A percentile compares a stretch with the other conserved stretches of the same genome.
These are phyloP conservation scores for Panagrolaimus sp. DNA, from an alignment of 1,140 invertebrate species.

Conservation along the genomic window DNA sequence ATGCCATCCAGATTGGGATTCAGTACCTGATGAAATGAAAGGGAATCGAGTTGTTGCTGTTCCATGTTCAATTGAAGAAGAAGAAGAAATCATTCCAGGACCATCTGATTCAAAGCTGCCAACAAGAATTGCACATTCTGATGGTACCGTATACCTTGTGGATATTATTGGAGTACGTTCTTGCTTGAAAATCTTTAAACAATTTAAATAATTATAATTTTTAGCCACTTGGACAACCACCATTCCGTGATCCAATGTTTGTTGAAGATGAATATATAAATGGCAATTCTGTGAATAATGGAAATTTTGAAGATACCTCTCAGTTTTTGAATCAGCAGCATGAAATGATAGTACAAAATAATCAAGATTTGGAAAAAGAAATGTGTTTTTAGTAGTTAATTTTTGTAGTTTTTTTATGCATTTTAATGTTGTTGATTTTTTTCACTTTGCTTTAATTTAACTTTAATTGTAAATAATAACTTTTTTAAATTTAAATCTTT, in stretches of 20 bases:
- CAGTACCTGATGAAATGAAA: not conserved
- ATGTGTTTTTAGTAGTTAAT: no score
- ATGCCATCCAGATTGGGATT: not conserved
- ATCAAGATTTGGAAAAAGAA: no score
- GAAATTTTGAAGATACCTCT: not conserved
- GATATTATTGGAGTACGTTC: not conserved
- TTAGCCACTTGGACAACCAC: not conserved
- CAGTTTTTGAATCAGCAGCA: not conserved
- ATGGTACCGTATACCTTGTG: not conserved
- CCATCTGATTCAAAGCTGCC: not conserved
- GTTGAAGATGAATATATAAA: not conserved
- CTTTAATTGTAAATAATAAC: no score
- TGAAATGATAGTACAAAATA: not conserved
- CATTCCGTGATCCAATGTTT: not conserved
- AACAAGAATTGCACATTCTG: not conserved
- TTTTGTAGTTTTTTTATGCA: no score
- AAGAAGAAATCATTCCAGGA: not conserved
- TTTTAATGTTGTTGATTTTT: no score
- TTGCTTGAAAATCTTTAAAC: not conserved
- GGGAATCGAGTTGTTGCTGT: not conserved
- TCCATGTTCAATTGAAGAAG: not conserved
- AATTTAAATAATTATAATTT: not conserved
- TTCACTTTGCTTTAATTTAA: no score
- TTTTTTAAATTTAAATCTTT: no score
- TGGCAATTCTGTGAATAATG: not conserved